Base-by-base conservation (phyloP, 37 sponge, comb jelly and placozoan genomes). In the Ianthella basta region DNA sequence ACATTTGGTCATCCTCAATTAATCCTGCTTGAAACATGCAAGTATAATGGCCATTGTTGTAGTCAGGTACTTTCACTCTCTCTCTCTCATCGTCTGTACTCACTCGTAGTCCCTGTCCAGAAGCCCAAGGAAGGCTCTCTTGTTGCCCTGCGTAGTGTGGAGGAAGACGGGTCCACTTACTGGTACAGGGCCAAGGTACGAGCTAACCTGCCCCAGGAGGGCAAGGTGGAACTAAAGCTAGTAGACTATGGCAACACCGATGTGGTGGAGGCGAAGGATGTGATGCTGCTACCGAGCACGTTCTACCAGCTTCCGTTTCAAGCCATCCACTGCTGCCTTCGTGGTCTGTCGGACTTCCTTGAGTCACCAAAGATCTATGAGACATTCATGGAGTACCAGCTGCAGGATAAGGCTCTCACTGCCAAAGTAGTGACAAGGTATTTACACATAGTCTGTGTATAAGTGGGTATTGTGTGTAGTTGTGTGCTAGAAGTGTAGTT, bases 171-270 rank as follows among this genome's bases (percentile, higher is more conserved):
- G 35, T 34, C 35, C 2, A 16, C 34, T 1, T 69, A 69, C 70
- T 69, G 70, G 70, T 69, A 75, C 53, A 75, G 78, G 53, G 78
- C 25, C 2, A 75, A 75, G 53, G 54, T 75, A 12, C 44, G 5
- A 10, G 8, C 50, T 39, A 2, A 6, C 1, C 32, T 63, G 68
- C 60, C 27, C 36, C 33, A 21, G 14, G 66, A 82, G 25, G 68
- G 35, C 4, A 39, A 41, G 16, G 84, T 70, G 6, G 72, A 33
- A 15, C 34, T 84, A 13, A 32, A 72, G 24, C 84, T 80, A 30
- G 87, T 90, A 27, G 93, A 92, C 72, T 92, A 89, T 64, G 93
- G 93, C 20, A 89, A 92, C 83, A 72, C 37, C 24, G 85, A 87
- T 37, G 23, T 29, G 16, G 82, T 92, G 21, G 24, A 19, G 0